Percentiles rank a stretch among this genome's conserved stretches.
Conservation (phyloP, 1,140 invertebrate genomes). For the Mactra quadrangularis region DNA sequence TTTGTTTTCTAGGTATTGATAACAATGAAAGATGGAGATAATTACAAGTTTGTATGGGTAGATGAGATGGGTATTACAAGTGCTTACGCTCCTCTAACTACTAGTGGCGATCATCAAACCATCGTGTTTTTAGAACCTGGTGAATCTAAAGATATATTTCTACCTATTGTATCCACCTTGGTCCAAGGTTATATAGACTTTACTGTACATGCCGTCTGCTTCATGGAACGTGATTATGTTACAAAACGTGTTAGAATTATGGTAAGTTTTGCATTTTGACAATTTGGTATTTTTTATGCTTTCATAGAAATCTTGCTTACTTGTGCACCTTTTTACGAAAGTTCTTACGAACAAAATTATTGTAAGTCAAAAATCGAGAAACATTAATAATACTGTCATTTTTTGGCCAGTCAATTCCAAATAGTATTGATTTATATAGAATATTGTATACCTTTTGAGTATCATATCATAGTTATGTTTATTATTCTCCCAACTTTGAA, state of each 20-base stretch:
- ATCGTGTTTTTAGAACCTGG: slow-evolving; percentile 89
- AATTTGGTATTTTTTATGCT: too few relatives aligned
- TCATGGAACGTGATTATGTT: slow-evolving; percentile 92
- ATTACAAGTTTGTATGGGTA: slow-evolving; percentile 97
- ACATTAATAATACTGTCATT: too few relatives aligned
- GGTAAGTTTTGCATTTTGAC: too few relatives aligned
- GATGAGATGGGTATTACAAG: slow-evolving; percentile 94
- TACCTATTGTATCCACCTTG: slow-evolving; percentile 94
- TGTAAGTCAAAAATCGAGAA: too few relatives aligned
- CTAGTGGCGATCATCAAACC: slow-evolving; percentile 96
- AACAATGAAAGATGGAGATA: slow-evolving; percentile 89
- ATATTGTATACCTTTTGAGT: too few relatives aligned
- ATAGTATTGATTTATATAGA: too few relatives aligned
- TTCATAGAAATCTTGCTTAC: too few relatives aligned
- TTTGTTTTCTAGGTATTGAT: slow-evolving; percentile 91
- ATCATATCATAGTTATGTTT: too few relatives aligned
- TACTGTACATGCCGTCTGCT: slow-evolving; percentile 91
- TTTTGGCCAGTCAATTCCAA: too few relatives aligned
- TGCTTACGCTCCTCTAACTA: slow-evolving; percentile 90
- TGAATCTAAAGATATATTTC: slow-evolving; percentile 87
- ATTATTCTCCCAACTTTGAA: too few relatives aligned
- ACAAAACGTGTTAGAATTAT: slow-evolving; percentile 90
- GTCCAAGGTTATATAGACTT: slow-evolving; percentile 90
- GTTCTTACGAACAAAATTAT: too few relatives aligned
- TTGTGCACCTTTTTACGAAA: too few relatives aligned